Evolutionary conservation across 2,888 invertebrate genomes (phyloP).

Genomic region (Mythimna loreyi): DNA sequence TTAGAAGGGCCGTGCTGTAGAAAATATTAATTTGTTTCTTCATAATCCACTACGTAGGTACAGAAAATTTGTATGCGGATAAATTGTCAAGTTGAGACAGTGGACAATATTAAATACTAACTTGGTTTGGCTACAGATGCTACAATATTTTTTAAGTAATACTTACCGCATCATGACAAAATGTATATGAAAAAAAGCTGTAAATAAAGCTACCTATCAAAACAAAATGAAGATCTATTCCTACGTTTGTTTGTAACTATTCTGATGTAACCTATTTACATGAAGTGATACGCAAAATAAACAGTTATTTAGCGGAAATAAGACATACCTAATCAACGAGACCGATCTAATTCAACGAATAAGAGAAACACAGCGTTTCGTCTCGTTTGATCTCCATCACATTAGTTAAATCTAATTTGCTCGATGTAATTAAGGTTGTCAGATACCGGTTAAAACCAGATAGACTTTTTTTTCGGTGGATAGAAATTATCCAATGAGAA

Average conservation of each 20-base stretch:
- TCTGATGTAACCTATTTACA: not conserved
- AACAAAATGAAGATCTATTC: not conserved
- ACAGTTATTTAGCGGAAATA: slow-evolving; percentile 15
- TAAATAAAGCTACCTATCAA: too few relatives aligned
- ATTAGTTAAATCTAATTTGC: slow-evolving; percentile 57
- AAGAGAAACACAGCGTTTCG: slow-evolving; percentile 20
- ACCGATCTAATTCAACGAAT: slow-evolving; percentile 26
- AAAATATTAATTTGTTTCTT: too few relatives aligned
- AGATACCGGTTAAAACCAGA: not conserved
- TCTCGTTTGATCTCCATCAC: slow-evolving; percentile 52
- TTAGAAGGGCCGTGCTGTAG: too few relatives aligned
- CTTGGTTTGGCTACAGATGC: too few relatives aligned
- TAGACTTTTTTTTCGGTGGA: too few relatives aligned
- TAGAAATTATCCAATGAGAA: too few relatives aligned
- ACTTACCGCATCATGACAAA: not conserved
- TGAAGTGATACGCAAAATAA: slow-evolving; percentile 11
- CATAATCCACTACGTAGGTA: too few relatives aligned
- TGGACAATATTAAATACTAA: too few relatives aligned
- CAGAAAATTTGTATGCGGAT: too few relatives aligned
- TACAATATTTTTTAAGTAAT: too few relatives aligned
- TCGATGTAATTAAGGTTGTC: slow-evolving; percentile 22
- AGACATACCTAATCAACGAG: slow-evolving; percentile 30
- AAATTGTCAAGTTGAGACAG: too few relatives aligned
- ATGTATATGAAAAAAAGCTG: not conserved
- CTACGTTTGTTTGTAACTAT: not conserved